phyloP scores from a whole-genome alignment of 1,140 invertebrate species.

The Campoletis sonorensis region DNA sequence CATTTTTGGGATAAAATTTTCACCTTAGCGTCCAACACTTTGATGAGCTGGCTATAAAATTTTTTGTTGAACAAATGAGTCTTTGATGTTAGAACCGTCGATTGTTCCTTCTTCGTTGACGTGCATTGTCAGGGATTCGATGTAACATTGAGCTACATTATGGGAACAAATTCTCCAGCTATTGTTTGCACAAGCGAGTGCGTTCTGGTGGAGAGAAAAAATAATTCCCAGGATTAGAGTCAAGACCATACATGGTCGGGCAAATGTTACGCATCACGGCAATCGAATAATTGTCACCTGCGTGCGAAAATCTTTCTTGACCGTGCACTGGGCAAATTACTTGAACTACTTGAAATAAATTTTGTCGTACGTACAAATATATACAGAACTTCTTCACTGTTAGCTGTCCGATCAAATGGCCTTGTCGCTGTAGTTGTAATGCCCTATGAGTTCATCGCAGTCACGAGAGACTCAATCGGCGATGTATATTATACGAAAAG shows the following conservation, averaged over 20 bases:
- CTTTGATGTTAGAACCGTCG: background rate
- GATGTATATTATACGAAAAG: background rate
- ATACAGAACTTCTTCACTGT: background rate
- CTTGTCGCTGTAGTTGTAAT: background rate
- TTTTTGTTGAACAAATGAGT: background rate
- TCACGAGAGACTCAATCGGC: background rate
- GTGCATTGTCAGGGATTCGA: background rate
- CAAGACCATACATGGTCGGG: constrained; percentile 21
- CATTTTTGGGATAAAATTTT: no score
- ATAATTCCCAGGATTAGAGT: background rate
- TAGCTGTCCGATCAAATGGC: background rate
- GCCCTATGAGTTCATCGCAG: background rate
- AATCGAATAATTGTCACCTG: constrained; percentile 41
- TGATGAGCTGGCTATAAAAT: background rate
- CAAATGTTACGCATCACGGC: constrained; percentile 7
- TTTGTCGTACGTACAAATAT: background rate
- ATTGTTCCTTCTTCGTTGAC: background rate
- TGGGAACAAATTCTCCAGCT: background rate
- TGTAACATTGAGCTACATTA: background rate
- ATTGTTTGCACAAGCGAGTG: background rate
- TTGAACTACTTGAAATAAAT: constrained; percentile 40
- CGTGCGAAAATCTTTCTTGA: constrained; percentile 36
- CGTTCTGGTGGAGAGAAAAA: constrained; percentile 8
- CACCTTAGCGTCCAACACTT: background rate
- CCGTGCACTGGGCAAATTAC: background rate